Evolutionary conservation across 1,140 invertebrate genomes (phyloP).

Genomic region (Drosophila ironensis): DNA sequence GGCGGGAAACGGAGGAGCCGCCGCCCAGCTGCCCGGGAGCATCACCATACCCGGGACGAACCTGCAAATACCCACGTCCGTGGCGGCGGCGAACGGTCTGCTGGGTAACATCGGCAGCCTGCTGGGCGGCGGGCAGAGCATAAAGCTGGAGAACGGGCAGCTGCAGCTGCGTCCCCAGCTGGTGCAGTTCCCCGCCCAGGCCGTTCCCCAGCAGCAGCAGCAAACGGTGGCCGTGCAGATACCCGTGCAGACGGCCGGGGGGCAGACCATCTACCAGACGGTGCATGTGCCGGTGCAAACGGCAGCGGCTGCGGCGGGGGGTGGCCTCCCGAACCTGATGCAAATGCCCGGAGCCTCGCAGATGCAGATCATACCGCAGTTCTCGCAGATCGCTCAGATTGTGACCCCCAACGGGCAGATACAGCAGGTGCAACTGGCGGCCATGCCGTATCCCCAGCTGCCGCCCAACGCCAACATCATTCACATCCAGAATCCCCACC

Average conservation of each 20-base stretch:
- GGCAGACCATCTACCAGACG: constrained; percentile 96
- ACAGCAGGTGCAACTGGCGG: constrained; percentile 90
- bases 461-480: constrained; percentile 82
- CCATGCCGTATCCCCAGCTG: constrained; percentile 82
- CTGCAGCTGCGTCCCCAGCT: constrained; percentile 88
- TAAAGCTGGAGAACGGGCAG: constrained; percentile 75
- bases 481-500: constrained; percentile 76
- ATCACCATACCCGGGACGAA: constrained; percentile 85
- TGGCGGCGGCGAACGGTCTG: constrained; percentile 74
- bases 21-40: constrained; percentile 44
- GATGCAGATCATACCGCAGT: constrained; percentile 89
- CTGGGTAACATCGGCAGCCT: constrained; percentile 59
- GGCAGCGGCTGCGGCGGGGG: constrained; percentile 85
- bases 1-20: background rate
- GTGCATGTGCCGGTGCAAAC: constrained; percentile 94
- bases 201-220: constrained; percentile 88
- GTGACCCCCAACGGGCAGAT: constrained; percentile 93
- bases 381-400: constrained; percentile 91
- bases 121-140: constrained; percentile 36
- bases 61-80: constrained; percentile 83
- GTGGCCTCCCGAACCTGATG: constrained; percentile 81
- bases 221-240: constrained; percentile 94
- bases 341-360: constrained; percentile 71
- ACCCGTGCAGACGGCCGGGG: constrained; percentile 93
- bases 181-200: constrained; percentile 85